Base-by-base conservation (phyloP, 2,113 vertebrate genomes). In the Nicator chloris region DNA sequence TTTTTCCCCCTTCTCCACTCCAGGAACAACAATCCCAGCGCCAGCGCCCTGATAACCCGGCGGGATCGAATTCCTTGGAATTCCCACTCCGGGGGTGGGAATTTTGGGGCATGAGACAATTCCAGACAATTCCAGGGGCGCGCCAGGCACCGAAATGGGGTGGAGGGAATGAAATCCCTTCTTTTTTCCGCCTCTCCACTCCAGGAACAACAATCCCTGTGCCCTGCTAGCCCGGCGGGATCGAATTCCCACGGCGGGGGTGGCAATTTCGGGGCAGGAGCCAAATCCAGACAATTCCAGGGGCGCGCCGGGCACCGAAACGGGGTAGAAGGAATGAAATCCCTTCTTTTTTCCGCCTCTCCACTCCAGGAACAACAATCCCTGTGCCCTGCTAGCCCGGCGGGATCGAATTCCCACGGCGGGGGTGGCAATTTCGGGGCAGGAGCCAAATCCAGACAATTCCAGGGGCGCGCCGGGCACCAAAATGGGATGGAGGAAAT, bases 241-340 rank as follows among this genome's bases (percentile, higher is more conserved):
- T 27, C 30, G 4, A 53, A 53, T 42, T 42, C 39, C 3, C 39
- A 3, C 0, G 1, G 16, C 13, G 3, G 12, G 11, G 10, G 1
- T 39, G 47, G 47, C 27, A 51, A 31, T 70, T 39, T 30, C 1
- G 26, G 19, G 35, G 1, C 10, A 2, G 31, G 31, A 47, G 8
- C 54, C 9, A 33, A 28, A 6, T 10, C 49, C 49, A 24, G 47
- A 24, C 22, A 50, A 50, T 50, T 26, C 49, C 49, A 28, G 27
- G 16, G 28, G 11, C 2, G 5, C 4, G 1, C 45, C 45, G 10
- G 45, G 45, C 22, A 47, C 50, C 10, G 6, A 30, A 53, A 53
- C 2, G 28, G 28, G 28, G 31, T 19, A 17, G 28, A 51, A 17
- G 4, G 18, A 12, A 31, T 1, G 6, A 18, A 54, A 31, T 19